Evolutionary conservation across 2,113 vertebrate species (phyloP).

Genomic region (Rhodinocichla rosea): DNA sequence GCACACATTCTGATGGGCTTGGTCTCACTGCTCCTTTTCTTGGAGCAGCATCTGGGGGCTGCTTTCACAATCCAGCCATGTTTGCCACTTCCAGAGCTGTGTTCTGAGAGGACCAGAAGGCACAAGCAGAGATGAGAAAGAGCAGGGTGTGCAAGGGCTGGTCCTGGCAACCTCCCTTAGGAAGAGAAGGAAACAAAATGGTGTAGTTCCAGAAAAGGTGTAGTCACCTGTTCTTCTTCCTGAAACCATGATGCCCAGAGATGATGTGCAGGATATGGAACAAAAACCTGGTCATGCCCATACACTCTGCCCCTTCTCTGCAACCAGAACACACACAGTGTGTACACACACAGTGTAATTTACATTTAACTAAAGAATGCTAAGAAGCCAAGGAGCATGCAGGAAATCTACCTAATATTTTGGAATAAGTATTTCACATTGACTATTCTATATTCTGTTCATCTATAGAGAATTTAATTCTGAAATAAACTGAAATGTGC

Average conservation of each 20-base stretch:
- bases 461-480: background rate
- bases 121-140: background rate
- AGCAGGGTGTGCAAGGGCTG: background rate
- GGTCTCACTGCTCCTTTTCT: rapidly evolving
- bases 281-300: no score
- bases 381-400: background rate
- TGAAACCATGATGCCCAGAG: background rate
- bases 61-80: rapidly evolving
- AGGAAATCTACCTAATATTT: background rate
- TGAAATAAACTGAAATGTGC: background rate
- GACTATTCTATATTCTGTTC: background rate
- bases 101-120: background rate
- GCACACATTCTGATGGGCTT: background rate
- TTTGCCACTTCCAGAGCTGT: background rate
- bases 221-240: background rate
- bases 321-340: background rate
- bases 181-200: background rate
- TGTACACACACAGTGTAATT: background rate
- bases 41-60: rapidly evolving
- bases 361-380: background rate
- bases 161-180: background rate
- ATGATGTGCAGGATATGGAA: background rate
- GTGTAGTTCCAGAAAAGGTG: background rate
- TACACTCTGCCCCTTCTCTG: background rate
- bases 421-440: background rate